Evolutionary conservation across 1,140 invertebrate genomes (phyloP).

Genomic region (Halesus radiatus): DNA sequence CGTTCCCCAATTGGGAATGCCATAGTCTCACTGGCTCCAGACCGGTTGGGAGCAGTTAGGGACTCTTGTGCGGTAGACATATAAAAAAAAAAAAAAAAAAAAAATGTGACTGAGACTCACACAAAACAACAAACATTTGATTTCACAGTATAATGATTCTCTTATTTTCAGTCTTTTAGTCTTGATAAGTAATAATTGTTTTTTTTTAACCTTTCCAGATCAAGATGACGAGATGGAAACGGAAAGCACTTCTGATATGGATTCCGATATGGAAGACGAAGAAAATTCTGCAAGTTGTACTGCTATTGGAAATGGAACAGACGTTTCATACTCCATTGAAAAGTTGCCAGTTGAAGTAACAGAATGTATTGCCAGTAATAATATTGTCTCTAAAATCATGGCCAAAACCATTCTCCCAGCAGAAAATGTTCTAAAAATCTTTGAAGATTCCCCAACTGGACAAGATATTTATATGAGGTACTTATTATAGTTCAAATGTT

Average conservation of each 20-base stretch:
- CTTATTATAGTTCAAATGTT: too few relatives aligned
- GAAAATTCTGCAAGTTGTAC: conserved; percentile 59
- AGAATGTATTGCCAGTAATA: conserved; percentile 70
- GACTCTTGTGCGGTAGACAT: too few relatives aligned
- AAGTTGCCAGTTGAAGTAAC: conserved; percentile 67
- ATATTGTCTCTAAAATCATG: conserved; percentile 72
- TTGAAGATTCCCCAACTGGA: conserved; percentile 68
- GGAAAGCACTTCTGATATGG: conserved; percentile 65
- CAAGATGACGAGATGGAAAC: conserved; percentile 70
- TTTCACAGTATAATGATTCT: too few relatives aligned
- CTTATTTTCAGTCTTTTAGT: too few relatives aligned
- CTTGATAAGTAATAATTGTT: too few relatives aligned
- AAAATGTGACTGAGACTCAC: too few relatives aligned
- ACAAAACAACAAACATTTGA: too few relatives aligned
- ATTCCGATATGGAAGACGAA: conserved; percentile 66
- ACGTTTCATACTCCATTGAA: conserved; percentile 60
- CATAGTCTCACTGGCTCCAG: too few relatives aligned
- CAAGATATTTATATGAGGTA: conserved; percentile 68
- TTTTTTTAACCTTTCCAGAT: conserved; percentile 57
- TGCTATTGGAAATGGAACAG: conserved; percentile 23
- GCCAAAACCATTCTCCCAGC: conserved; percentile 68
- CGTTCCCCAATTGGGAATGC: too few relatives aligned
- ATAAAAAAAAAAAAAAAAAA: too few relatives aligned
- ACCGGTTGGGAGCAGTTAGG: too few relatives aligned
- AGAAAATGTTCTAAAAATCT: conserved; percentile 68